Conservation (phyloP, 2,797 vertebrate species). For the Notoglanidium macrostoma region DNA sequence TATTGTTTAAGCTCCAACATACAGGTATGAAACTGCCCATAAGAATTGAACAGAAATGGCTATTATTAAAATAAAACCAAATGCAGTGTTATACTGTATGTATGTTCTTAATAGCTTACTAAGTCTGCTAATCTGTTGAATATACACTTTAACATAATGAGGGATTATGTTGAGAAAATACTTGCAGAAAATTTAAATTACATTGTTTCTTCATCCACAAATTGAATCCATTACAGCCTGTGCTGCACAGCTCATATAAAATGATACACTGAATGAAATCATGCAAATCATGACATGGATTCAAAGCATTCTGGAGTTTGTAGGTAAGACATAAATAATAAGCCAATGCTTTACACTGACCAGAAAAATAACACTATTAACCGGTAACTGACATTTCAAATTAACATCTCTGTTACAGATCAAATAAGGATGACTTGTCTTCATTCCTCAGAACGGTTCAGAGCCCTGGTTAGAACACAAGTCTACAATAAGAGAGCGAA, state of each 20-base stretch:
- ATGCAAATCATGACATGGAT: neutral
- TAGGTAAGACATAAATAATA: neutral
- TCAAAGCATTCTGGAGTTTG: neutral
- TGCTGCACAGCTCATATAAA: neutral
- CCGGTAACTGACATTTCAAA: neutral
- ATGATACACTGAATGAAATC: neutral
- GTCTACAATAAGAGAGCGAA: neutral
- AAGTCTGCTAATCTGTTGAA: neutral
- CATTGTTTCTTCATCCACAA: neutral
- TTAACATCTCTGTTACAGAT: neutral
- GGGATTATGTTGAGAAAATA: neutral
- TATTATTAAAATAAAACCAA: neutral
- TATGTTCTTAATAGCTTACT: neutral
- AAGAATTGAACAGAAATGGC: neutral
- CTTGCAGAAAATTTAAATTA: neutral
- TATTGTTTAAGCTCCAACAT: neutral
- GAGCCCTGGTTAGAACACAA: conserved; percentile 1
- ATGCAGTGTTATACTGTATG: neutral
- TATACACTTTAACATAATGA: neutral
- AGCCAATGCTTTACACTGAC: neutral
- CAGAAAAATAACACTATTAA: neutral
- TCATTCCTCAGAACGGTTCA: neutral
- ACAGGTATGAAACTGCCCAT: neutral
- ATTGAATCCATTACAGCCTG: neutral
- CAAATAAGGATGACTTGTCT: neutral